Percentiles rank a stretch among this genome's conserved stretches.
Conservation (phyloP, 2,888 invertebrate species). For the Polydesmus complanatus region DNA sequence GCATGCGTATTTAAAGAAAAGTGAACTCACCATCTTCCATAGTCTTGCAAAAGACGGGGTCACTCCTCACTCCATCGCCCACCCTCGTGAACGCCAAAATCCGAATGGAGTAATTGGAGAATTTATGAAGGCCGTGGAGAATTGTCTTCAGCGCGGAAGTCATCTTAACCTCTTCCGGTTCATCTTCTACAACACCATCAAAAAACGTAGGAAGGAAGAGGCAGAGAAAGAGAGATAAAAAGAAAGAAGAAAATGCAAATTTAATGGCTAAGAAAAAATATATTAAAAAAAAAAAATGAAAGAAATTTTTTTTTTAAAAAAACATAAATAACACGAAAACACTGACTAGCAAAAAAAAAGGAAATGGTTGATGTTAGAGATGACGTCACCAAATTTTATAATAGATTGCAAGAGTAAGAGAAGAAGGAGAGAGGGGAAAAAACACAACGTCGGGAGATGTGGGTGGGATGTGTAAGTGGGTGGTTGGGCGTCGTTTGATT, state of each 20-base stretch:
- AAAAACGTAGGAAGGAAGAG: too few relatives aligned
- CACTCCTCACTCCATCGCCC: slow-evolving; percentile 34
- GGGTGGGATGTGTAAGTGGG: background rate
- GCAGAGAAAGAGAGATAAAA: too few relatives aligned
- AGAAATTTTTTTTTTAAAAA: background rate
- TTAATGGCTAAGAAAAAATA: too few relatives aligned
- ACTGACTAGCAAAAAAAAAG: background rate
- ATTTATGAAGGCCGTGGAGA: slow-evolving; percentile 30
- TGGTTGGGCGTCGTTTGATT: background rate
- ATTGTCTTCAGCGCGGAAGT: slow-evolving; percentile 25
- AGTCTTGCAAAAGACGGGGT: slow-evolving; percentile 32
- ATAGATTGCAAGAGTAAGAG: too few relatives aligned
- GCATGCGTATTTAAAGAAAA: slow-evolving; percentile 10
- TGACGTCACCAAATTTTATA: too few relatives aligned
- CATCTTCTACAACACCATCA: slow-evolving; percentile 33
- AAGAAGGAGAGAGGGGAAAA: too few relatives aligned
- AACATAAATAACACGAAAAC: background rate
- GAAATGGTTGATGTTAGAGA: too few relatives aligned
- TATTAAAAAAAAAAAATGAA: too few relatives aligned
- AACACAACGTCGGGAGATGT: too few relatives aligned
- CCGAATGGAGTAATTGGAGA: slow-evolving; percentile 36
- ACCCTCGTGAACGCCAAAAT: slow-evolving; percentile 35
- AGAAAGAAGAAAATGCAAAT: background rate
- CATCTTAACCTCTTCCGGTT: slow-evolving; percentile 33
- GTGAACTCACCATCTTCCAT: slow-evolving; percentile 32